phyloP scores from a whole-genome alignment of 2,888 invertebrate genomes.

The Eupithecia abbreviata region DNA sequence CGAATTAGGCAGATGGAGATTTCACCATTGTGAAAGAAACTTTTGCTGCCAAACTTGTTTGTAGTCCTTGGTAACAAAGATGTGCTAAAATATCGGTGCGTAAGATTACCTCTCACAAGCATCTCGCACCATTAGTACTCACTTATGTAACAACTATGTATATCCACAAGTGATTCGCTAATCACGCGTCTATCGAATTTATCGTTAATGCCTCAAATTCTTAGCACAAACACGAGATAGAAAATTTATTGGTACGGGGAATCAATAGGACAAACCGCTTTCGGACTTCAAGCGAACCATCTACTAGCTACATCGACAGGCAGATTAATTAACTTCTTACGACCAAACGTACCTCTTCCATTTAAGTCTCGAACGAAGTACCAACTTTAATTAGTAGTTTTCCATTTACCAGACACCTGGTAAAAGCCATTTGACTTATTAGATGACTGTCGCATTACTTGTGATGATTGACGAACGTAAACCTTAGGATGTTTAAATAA shows the following conservation, averaged over 20 bases:
- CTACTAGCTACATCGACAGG: slow-evolving; percentile 67
- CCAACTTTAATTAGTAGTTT: slow-evolving; percentile 78
- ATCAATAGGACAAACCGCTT: slow-evolving; percentile 77
- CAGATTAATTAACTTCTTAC: slow-evolving; percentile 79
- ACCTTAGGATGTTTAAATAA: slow-evolving; percentile 57
- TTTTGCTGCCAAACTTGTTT: slow-evolving; percentile 47
- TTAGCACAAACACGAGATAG: slow-evolving; percentile 69
- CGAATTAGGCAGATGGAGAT: slow-evolving; percentile 53
- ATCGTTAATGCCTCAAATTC: slow-evolving; percentile 76
- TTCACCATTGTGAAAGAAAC: slow-evolving; percentile 44
- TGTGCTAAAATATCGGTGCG: slow-evolving; percentile 69
- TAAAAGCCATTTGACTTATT: slow-evolving; percentile 76
- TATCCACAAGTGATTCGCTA: slow-evolving; percentile 72
- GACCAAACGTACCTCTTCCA: slow-evolving; percentile 67
- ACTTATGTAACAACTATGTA: slow-evolving; percentile 71
- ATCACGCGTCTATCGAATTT: slow-evolving; percentile 68
- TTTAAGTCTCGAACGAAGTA: slow-evolving; percentile 71
- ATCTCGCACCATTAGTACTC: slow-evolving; percentile 65
- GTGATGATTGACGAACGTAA: slow-evolving; percentile 51
- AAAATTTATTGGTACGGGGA: slow-evolving; percentile 71
- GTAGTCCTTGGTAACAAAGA: slow-evolving; percentile 64
- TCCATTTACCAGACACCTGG: slow-evolving; percentile 77
- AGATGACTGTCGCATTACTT: slow-evolving; percentile 59
- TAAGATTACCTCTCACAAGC: slow-evolving; percentile 65
- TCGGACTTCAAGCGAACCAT: slow-evolving; percentile 74